A percentile compares a stretch with the other conserved stretches of the same genome.
Conservation (phyloP, 2,888 invertebrate species). For the Allophyes oxyacanthae region DNA sequence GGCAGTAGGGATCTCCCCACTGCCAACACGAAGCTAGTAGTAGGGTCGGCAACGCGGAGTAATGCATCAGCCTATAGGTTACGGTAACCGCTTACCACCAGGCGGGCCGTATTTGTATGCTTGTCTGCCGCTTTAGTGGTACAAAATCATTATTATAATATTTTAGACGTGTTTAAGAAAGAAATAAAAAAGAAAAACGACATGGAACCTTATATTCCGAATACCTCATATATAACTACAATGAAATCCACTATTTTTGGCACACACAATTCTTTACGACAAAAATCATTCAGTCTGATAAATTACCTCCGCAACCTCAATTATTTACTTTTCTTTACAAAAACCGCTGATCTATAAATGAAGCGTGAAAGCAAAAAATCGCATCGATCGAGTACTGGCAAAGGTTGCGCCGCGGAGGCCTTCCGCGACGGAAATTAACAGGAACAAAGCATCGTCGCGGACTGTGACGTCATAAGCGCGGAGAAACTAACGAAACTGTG, state of each 20-base stretch:
- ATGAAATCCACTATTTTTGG: not conserved
- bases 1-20: too few relatives aligned
- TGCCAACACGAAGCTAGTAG: too few relatives aligned
- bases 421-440: slow-evolving; percentile 51
- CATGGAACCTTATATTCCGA: too few relatives aligned
- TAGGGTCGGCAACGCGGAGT: too few relatives aligned
- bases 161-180: too few relatives aligned
- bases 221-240: too few relatives aligned
- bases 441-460: slow-evolving; percentile 37
- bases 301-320: slow-evolving; percentile 27
- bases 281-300: slow-evolving; percentile 3
- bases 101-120: too few relatives aligned
- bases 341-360: slow-evolving; percentile 23
- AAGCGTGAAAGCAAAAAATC: slow-evolving; percentile 35
- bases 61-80: too few relatives aligned
- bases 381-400: slow-evolving; percentile 22
- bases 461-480: slow-evolving; percentile 23
- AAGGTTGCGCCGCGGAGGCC: slow-evolving; percentile 31
- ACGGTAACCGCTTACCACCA: too few relatives aligned
- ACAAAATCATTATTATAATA: too few relatives aligned
- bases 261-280: slow-evolving; percentile 5
- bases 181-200: too few relatives aligned
- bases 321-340: slow-evolving; percentile 27
- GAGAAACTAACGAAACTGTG: slow-evolving; percentile 11
- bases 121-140: too few relatives aligned